phyloP scores from a whole-genome alignment of 2,888 invertebrate species.

The Acrobasis consociella region DNA sequence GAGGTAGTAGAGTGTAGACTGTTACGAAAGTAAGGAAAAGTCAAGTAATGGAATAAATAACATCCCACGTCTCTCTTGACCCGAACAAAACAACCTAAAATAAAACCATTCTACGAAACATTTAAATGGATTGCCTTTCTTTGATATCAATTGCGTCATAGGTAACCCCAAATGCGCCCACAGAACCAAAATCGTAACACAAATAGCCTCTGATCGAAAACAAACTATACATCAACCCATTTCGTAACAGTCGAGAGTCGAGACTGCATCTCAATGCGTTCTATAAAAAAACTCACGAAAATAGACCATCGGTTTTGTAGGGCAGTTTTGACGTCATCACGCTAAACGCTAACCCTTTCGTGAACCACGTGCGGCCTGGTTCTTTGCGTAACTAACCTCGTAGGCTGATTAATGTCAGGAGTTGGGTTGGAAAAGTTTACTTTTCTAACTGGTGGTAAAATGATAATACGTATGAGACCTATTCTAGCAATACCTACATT shows the following conservation, averaged over 20 bases:
- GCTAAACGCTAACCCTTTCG: conserved; percentile 18
- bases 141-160: conserved; percentile 21
- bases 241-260: conserved; percentile 32
- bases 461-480: too few species aligned
- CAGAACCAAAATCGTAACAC: conserved; percentile 11
- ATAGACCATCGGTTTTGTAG: conserved; percentile 53
- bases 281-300: conserved; percentile 44
- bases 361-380: conserved; percentile 56
- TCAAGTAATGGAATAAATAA: not conserved
- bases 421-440: not conserved
- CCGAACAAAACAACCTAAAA: conserved; percentile 8
- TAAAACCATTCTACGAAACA: conserved; percentile 11
- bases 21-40: not conserved
- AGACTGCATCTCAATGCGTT: conserved; percentile 47
- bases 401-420: conserved; percentile 44
- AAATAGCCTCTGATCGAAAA: conserved; percentile 16
- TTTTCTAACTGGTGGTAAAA: not conserved
- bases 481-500: too few species aligned
- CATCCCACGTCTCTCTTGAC: not conserved
- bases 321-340: conserved; percentile 67
- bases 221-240: conserved; percentile 25
- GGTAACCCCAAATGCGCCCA: conserved; percentile 22
- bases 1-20: too few species aligned
- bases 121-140: conserved; percentile 18
- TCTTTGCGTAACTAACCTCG: conserved; percentile 39